Conservation (phyloP, 2,888 invertebrate genomes). For the Cheilosia vulpina region DNA sequence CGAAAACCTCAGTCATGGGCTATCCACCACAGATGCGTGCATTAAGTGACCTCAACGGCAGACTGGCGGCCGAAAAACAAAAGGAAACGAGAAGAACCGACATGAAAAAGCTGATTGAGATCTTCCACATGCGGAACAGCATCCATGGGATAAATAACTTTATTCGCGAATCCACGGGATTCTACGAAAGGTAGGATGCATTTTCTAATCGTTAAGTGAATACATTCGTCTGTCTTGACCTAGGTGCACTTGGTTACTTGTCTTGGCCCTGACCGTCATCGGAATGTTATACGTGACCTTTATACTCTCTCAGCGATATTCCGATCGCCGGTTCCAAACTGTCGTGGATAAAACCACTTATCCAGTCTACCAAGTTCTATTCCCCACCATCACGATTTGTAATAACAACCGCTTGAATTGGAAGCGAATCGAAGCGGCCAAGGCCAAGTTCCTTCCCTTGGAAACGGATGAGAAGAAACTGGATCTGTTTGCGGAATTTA, state of each 20-base stretch:
- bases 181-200: conserved; percentile 76
- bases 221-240: background rate
- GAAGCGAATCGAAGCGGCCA: conserved; percentile 79
- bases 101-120: conserved; percentile 76
- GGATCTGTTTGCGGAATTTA: conserved; percentile 78
- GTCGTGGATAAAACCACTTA: conserved; percentile 81
- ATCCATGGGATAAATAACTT: conserved; percentile 81
- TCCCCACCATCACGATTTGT: conserved; percentile 82
- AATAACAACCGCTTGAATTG: conserved; percentile 82
- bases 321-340: conserved; percentile 80
- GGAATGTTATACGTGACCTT: conserved; percentile 80
- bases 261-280: conserved; percentile 79
- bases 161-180: conserved; percentile 75
- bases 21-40: conserved; percentile 49
- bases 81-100: background rate
- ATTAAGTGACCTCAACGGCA: conserved; percentile 52
- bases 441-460: conserved; percentile 78
- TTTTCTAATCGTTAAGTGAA: background rate
- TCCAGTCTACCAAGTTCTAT: conserved; percentile 81
- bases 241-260: conserved; percentile 80
- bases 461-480: conserved; percentile 75
- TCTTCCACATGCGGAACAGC: conserved; percentile 80
- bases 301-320: conserved; percentile 80
- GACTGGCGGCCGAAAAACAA: conserved; percentile 11
- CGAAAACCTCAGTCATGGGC: conserved; percentile 48